Evolutionary conservation across 92 coral and sea anemone species (phyloP), one percentile per base, ranked within the genome.

Genomic region (Micromussa lordhowensis): DNA sequence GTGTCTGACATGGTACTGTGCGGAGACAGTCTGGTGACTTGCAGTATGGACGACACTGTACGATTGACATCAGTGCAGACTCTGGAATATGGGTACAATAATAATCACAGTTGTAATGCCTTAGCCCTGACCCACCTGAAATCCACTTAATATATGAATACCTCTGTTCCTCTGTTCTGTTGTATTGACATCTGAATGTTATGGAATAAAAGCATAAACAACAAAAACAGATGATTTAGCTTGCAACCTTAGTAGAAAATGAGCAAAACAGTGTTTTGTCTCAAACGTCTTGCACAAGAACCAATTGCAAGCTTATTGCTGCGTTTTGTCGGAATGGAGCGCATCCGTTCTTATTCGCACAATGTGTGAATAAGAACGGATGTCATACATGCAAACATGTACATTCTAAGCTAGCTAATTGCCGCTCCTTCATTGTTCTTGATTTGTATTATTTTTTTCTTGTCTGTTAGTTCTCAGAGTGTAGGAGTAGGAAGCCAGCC

Each of bases 11-110:
- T 97, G 93, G 89, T 78, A 24, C 83, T 97, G 57, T 59, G 61
- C 75, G 98, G 86, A 59, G 87, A 91, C 3, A 78, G 82, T 66
- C 89, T 97, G 76, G 94, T 88, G 10, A 91, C 96, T 13, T 96
- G 98, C 83, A 80, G 98, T 51, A 90, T 96, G 93, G 98, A 97
- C 78, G 98, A 97, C 81, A 90, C 98, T 12, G 89, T 96, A 48
- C 81, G 98, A 36, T 88, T 86, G 44, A 94, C 98, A 15, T 83
- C 95, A 28, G 79, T 94, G 75, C 91, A 96, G 57, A 93, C 95
- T 8, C 85, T 95, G 87, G 94, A 96, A 80, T 96, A 93, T 90
- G 92, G 96, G 99, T 96, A 66, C 17, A 28, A 66, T 63, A 28
- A 66, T 63, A 63, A 58, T 9, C 15, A 66, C 32, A 22, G 34